A percentile compares a stretch with the other conserved stretches of the same genome.
Evolutionary conservation across 2,888 invertebrate genomes (phyloP).

Genomic region (Chymomyza caudatula): DNA sequence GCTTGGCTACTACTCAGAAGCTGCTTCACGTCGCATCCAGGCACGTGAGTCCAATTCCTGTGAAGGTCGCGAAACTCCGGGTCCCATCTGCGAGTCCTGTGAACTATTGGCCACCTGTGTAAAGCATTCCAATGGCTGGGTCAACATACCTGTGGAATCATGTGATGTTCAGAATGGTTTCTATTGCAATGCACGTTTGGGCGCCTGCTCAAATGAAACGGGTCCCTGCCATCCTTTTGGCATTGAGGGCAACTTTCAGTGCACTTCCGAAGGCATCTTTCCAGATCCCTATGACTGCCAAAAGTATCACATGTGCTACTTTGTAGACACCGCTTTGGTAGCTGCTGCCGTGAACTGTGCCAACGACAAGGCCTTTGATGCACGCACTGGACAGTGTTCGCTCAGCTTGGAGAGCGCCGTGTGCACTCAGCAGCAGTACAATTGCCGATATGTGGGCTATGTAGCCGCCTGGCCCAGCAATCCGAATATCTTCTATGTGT

Average conservation of each 20-base stretch:
- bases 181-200: slow-evolving; percentile 73
- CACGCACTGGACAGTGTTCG: slow-evolving; percentile 74
- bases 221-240: slow-evolving; percentile 77
- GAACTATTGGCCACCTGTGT: slow-evolving; percentile 76
- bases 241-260: slow-evolving; percentile 76
- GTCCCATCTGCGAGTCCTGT: slow-evolving; percentile 76
- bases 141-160: slow-evolving; percentile 76
- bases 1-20: not conserved
- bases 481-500: slow-evolving; percentile 76
- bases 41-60: slow-evolving; percentile 74
- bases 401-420: slow-evolving; percentile 60
- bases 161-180: slow-evolving; percentile 75
- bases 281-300: slow-evolving; percentile 78
- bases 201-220: slow-evolving; percentile 74
- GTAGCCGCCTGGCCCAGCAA: slow-evolving; percentile 75
- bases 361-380: slow-evolving; percentile 74
- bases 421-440: slow-evolving; percentile 71
- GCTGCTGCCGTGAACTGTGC: slow-evolving; percentile 76
- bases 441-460: slow-evolving; percentile 72
- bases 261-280: slow-evolving; percentile 76
- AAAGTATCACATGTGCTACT: slow-evolving; percentile 77
- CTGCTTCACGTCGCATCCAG: slow-evolving; percentile 50
- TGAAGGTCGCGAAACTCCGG: slow-evolving; percentile 69
- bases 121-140: slow-evolving; percentile 74
- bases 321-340: slow-evolving; percentile 73